phyloP scores from a whole-genome alignment of 2,113 vertebrate species.

The Rynchops niger region DNA sequence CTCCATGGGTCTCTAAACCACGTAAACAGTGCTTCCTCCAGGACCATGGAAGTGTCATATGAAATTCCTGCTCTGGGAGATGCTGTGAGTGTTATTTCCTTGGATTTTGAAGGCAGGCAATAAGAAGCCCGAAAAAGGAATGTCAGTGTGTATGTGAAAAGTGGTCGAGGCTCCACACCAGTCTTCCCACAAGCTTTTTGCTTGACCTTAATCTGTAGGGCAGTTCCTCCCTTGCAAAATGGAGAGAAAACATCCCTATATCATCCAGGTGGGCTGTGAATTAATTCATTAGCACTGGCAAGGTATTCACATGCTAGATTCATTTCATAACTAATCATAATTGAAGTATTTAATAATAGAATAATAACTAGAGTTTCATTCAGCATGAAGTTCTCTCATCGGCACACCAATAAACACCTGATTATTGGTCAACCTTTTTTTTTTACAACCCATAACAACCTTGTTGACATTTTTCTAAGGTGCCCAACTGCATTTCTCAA shows the following conservation, averaged over 20 bases:
- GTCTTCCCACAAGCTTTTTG: neutral
- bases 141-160: neutral
- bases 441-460: neutral
- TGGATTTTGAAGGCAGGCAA: neutral
- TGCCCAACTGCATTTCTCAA: neutral
- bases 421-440: neutral
- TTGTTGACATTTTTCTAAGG: neutral
- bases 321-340: neutral
- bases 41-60: fast-evolving
- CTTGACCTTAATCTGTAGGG: neutral
- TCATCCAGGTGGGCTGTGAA: neutral
- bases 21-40: fast-evolving
- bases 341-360: neutral
- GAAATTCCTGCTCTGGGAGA: neutral
- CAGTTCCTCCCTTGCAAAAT: neutral
- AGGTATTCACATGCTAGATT: neutral
- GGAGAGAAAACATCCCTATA: neutral
- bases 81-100: neutral
- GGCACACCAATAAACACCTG: fast-evolving
- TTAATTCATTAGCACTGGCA: neutral
- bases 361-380: neutral
- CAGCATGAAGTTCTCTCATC: neutral
- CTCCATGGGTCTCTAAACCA: neutral
- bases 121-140: neutral
- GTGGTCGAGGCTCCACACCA: neutral